Evolutionary conservation across 1,140 invertebrate genomes (phyloP), one percentile per base, ranked within the genome.

Genomic region (Drusus annulatus): DNA sequence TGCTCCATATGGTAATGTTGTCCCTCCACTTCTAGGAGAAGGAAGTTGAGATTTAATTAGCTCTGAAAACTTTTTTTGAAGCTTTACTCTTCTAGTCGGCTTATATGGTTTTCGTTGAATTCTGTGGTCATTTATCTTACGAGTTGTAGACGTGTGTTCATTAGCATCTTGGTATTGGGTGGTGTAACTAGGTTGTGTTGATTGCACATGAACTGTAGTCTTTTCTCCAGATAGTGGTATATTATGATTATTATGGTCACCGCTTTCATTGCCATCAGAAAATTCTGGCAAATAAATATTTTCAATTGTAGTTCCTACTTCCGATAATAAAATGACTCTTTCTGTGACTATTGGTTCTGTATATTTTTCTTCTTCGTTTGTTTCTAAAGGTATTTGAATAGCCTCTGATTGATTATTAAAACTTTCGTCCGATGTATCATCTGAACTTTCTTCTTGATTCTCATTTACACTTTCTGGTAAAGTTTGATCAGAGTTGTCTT

Each of bases 1-100:
- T 28, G 71, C 17, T 36, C 21, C 81, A 74, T 86, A 86, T 21
- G 85, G 84, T 45, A 85, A 56, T 8, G 81, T 85, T 8, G 83
- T 83, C 50, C 84, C 84, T 8, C 58, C 60, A 51, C 80, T 60
- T n/a, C 85, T 81, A 21, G 84, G 84, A 28, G 86, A 78, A 36
- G 86, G 85, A 62, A 87, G 31, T 84, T 87, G 87, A 50, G 84
- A 84, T 80, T 84, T 86, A 36, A 86, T 84, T 8, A 86, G 84
- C 73, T 86, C 84, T 8, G 85, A 83, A 78, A 83, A 83, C 68
- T 83, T 83, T 62, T 83, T 83, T 68, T 83, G 82, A 80, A 82
- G 58, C 51, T 82, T 83, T 16, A 60, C 76, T 77, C 77, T 62
- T 69, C 76, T 71, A 45, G 50, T 73, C 15, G 74, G 52, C 76